Evolutionary conservation across 1,140 invertebrate species (phyloP).

Genomic region (fruit fly (Drosophila melanogaster)): Release_6_plus_ISO1_MT NT_033777.3:19983501-19984000

Average conservation of each 20-base stretch:
- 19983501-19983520: background rate
- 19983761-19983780: conserved; percentile 74
- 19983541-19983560: conserved; percentile 65
- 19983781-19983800: conserved; percentile 21
- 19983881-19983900: background rate
- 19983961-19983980: conserved; percentile 61
- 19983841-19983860: conserved; percentile 73
- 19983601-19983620: conserved; percentile 21
- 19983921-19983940: conserved; percentile 58
- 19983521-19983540: conserved; percentile 26
- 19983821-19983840: conserved; percentile 52
- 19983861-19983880: conserved; percentile 70
- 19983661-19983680: no score
- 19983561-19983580: conserved; percentile 30
- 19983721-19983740: conserved; percentile 51
- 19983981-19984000: conserved; percentile 10
- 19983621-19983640: conserved; percentile 27
- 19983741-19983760: conserved; percentile 46
- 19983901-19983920: conserved; percentile 13
- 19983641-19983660: conserved; percentile 14
- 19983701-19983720: conserved; percentile 10
- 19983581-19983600: conserved; percentile 42
- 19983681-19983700: background rate
- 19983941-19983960: conserved; percentile 62
- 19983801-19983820: conserved; percentile 8